These are phyloP conservation scores for Allobates femoralis DNA, from an alignment of 2,797 vertebrate species.

Conservation along the genomic window DNA sequence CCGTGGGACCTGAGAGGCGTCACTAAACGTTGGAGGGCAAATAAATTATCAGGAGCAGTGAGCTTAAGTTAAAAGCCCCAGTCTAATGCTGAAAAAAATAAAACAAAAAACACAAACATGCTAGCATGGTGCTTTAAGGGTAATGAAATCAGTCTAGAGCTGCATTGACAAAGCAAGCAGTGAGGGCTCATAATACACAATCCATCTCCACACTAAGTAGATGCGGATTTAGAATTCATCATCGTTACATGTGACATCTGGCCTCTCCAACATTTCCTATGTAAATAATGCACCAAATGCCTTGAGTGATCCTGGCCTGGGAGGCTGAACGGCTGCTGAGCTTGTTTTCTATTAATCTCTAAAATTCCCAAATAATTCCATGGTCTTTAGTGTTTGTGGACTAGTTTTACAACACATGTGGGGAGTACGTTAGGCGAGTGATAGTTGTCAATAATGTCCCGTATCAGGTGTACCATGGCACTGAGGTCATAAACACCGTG, in stretches of 20 bases:
- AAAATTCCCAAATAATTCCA: background rate
- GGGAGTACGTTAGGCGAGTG: background rate
- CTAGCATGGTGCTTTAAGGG: too few relatives aligned
- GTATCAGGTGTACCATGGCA: slow-evolving; percentile 55
- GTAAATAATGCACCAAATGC: background rate
- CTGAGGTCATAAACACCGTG: slow-evolving; percentile 58
- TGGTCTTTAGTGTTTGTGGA: background rate
- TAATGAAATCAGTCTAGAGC: too few relatives aligned
- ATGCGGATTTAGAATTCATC: background rate
- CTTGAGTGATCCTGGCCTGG: background rate
- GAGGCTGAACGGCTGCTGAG: background rate
- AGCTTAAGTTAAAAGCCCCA: too few relatives aligned
- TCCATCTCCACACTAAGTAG: background rate
- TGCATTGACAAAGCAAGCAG: background rate
- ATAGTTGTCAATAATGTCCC: background rate
- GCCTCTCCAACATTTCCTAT: background rate
- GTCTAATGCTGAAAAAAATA: too few relatives aligned
- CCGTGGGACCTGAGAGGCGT: too few relatives aligned
- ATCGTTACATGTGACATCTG: slow-evolving; percentile 3
- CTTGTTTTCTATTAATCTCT: background rate
- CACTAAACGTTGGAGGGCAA: too few relatives aligned
- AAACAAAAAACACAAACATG: too few relatives aligned
- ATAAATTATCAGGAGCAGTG: too few relatives aligned
- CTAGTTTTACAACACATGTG: background rate
- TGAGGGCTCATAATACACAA: background rate